Evolutionary conservation across 2,888 invertebrate genomes (phyloP).

Genomic region (Keiferia lycopersicella): DNA sequence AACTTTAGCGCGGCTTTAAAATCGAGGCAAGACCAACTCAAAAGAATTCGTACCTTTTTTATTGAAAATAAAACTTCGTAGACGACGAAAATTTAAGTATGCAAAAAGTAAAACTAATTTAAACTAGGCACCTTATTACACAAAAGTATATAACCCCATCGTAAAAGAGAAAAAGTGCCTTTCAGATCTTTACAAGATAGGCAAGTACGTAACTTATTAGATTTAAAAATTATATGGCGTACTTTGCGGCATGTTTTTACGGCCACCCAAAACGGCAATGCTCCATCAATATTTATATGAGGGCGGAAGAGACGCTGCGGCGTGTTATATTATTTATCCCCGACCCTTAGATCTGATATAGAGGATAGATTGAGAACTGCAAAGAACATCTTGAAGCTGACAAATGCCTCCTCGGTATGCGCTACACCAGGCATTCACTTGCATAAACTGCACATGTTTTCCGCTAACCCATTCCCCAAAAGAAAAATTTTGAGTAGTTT

Average conservation of each 20-base stretch:
- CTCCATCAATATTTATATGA: slow-evolving; percentile 21
- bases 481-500: too few species aligned
- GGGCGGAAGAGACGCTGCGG: slow-evolving; percentile 22
- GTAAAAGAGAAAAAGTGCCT: slow-evolving; percentile 1
- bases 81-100: neutral
- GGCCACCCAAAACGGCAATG: slow-evolving; percentile 11
- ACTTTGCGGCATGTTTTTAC: slow-evolving; percentile 15
- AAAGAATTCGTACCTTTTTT: neutral
- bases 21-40: slow-evolving; percentile 9
- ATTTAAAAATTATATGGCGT: slow-evolving; percentile 15
- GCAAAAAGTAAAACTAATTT: too few species aligned
- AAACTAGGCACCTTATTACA: too few species aligned
- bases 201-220: slow-evolving; percentile 14
- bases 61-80: neutral
- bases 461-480: too few species aligned
- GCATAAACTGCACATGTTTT: neutral
- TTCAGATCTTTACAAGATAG: slow-evolving; percentile 14
- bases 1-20: slow-evolving; percentile 6
- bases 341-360: neutral
- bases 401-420: neutral
- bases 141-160: neutral
- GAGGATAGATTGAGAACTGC: neutral
- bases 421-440: neutral
- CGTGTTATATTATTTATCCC: slow-evolving; percentile 25
- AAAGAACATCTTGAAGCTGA: neutral